Conservation (phyloP, 2,888 invertebrate species). For the Lissocephala sabroskyi region DNA sequence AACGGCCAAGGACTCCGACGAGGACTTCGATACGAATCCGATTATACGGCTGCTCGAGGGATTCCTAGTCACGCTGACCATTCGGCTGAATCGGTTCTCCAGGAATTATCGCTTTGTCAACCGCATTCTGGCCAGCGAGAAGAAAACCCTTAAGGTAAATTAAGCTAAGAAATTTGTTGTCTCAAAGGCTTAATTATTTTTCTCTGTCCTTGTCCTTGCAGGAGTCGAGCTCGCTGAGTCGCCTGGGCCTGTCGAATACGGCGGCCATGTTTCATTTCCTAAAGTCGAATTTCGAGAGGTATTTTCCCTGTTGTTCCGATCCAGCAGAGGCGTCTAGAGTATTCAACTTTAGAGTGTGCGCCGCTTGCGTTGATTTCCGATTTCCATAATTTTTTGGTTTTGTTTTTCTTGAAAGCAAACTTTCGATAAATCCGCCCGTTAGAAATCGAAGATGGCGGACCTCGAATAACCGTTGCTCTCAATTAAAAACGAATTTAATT, state of each 20-base stretch:
- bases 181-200: not conserved
- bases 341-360: conserved; percentile 36
- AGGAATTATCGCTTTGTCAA: conserved; percentile 96
- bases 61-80: conserved; percentile 83
- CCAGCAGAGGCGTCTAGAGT: too few relatives aligned
- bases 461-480: too few relatives aligned
- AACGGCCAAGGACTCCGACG: conserved; percentile 64
- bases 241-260: conserved; percentile 77
- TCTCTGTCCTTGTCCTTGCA: conserved; percentile 57
- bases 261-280: conserved; percentile 74
- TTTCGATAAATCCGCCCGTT: not conserved
- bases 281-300: conserved; percentile 66
- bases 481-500: conserved; percentile 6
- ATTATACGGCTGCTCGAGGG: conserved; percentile 68
- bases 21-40: conserved; percentile 65
- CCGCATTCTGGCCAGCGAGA: conserved; percentile 89
- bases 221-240: conserved; percentile 82
- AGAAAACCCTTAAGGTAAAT: conserved; percentile 86
- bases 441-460: too few relatives aligned
- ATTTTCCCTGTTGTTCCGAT: too few relatives aligned
- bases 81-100: conserved; percentile 87
- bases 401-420: conserved; percentile 23
- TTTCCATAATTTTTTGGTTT: conserved; percentile 12
- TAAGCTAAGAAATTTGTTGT: too few relatives aligned
- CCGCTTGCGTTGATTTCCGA: conserved; percentile 47